These are phyloP conservation scores for Resseliella maxima DNA, from an alignment of 2,888 invertebrate species.

Conservation along the genomic window DNA sequence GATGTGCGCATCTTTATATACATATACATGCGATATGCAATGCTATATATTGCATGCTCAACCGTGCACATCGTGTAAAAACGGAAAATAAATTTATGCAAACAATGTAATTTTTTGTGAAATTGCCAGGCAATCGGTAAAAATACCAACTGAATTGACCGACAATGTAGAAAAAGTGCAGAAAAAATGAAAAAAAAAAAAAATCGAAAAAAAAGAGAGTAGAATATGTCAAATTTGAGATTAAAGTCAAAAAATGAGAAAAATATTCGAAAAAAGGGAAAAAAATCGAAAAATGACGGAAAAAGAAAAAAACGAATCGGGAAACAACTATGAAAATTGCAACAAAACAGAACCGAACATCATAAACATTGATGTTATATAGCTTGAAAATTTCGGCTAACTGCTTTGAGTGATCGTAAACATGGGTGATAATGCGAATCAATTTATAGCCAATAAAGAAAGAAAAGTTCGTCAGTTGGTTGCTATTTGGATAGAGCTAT, in stretches of 20 bases:
- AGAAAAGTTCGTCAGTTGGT: not conserved
- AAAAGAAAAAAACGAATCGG: too few relatives aligned
- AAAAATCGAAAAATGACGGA: not conserved
- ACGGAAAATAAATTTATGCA: constrained; percentile 36
- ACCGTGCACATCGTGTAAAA: not conserved
- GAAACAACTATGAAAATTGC: not conserved
- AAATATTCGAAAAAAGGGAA: too few relatives aligned
- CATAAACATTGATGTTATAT: constrained; percentile 30
- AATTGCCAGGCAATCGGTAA: constrained; percentile 24
- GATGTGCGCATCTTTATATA: not conserved
- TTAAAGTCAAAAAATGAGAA: too few relatives aligned
- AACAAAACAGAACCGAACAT: not conserved
- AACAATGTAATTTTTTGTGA: constrained; percentile 50
- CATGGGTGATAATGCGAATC: constrained; percentile 49
- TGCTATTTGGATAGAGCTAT: not conserved
- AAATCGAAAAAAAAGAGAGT: not conserved
- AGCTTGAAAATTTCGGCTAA: constrained; percentile 35
- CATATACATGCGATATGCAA: too few relatives aligned
- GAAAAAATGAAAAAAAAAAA: too few relatives aligned
- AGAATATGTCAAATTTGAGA: too few relatives aligned
- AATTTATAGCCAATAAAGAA: not conserved
- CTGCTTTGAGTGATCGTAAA: constrained; percentile 41
- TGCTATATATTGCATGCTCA: not conserved
- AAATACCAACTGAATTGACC: constrained; percentile 1
- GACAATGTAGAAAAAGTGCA: too few relatives aligned